Base-by-base conservation (phyloP, 2,113 vertebrate species). In the Cyprinodon tularosa region DNA sequence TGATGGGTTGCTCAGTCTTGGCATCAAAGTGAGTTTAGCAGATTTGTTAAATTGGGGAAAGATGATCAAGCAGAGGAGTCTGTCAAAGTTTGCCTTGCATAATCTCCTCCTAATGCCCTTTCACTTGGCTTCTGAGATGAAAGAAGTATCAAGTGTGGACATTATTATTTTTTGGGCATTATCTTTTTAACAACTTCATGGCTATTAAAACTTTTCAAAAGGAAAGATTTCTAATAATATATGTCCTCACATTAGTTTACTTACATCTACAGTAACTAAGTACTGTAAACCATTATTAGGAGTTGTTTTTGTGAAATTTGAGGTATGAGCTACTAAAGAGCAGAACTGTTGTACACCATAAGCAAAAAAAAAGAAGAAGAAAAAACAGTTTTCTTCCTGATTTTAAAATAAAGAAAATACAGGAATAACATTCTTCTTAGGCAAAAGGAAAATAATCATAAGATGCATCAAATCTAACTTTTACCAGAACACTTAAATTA, bases 21-120 rank as follows among this genome's bases (percentile, higher is more conserved):
- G 73, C 81, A 81, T 88, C 82, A 84, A 87, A 89, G 83, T 82
- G 60, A 67, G 63, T 70, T 79, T 63, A 6, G 66, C 48, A 48
- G 83, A 74, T 80, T 87, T 71, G 71, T 83, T 29, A 78, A 83
- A 83, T 83, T 66, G 60, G 66, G 78, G 74, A 38, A n/a, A 59
- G 76, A 67, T 68, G 67, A 83, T 68, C 71, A 74, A 69, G 22
- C 1, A 22, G 68, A 78, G 59, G 80, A 81, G 73, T 73, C 76
- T 69, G 60, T 81, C 76, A 71, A 84, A 83, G 79, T 83, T 76
- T 72, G 62, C 77, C 17, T 48, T 11, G 64, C 22, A 80, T 76
- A 68, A 83, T 82, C 73, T 73, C 4, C 1, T 66, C 60, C 47
- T 57, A 69, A 53, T 72, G 57, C 12, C 15, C 12, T 62, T 82